Base-by-base conservation (phyloP, 2,797 vertebrate genomes). In the Delichon dasypus region DNA sequence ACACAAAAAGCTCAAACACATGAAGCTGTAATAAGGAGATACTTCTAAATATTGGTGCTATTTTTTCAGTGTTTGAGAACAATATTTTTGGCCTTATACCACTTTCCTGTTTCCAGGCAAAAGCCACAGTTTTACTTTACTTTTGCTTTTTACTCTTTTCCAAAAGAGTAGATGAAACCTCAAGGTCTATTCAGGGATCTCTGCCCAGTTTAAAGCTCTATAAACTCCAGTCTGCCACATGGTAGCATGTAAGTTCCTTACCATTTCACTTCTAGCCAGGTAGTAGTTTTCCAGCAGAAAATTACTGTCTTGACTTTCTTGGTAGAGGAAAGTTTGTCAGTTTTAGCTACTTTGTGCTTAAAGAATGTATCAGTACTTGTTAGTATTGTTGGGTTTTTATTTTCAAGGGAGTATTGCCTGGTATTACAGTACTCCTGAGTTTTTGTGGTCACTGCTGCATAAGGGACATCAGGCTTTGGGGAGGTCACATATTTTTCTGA, bases 61-160 rank as follows among this genome's bases (percentile, higher is more conserved):
- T 87, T 94, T 93, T 84, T 89, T 93, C 84, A 86, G 73, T 84
- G 50, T 89, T 88, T 5, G 5, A 58, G 57, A 96, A 84, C 90
- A 96, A 93, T 95, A 90, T 93, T 94, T 95, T 95, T 95, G 93
- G 93, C 81, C 40, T 83, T 27, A 34, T 65, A 55, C 38, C 0
- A 6, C 75, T 90, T 89, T 94, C 72, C 70, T 92, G 54, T 90
- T 96, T 96, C 89, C 86, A 95, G 90, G 90, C 61, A 94, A 95
- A 95, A 95, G 85, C 83, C 78, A 42, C 86, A 65, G 45, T 97
- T 94, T 96, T 88, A 68, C 88, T 91, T 68, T 38, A 38, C 38
- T 38, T 38, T 38, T 38, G 38, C 68, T 80, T 89, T 88, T 76
- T 94, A 34, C 57, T 65, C n/a, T 92, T 94, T 95, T 95, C 68